Percentiles rank a stretch among this genome's conserved stretches.
Evolutionary conservation across 1,140 invertebrate species (phyloP).

Genomic region (Eubasilissa regina): DNA sequence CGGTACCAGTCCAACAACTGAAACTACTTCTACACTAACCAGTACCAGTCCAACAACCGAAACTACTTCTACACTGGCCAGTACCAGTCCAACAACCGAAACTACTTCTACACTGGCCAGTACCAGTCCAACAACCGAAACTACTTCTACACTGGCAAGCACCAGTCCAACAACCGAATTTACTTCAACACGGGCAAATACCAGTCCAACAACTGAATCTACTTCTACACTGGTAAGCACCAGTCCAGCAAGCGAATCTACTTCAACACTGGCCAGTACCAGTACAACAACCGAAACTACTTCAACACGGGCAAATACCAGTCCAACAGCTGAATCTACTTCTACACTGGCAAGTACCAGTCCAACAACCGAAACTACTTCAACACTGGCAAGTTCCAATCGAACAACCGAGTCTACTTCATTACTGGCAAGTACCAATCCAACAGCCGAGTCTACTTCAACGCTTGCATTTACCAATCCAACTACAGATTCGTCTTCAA

Average conservation of each 20-base stretch:
- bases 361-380: conserved; percentile 36
- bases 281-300: conserved; percentile 3
- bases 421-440: neutral
- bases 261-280: neutral
- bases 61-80: conserved; percentile 30
- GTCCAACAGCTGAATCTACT: neutral
- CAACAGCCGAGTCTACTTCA: neutral
- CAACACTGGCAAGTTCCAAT: neutral
- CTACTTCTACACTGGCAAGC: conserved; percentile 53
- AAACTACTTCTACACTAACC: neutral
- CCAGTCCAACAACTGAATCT: conserved; percentile 59
- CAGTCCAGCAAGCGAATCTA: conserved; percentile 24
- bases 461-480: neutral
- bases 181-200: conserved; percentile 38
- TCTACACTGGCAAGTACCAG: neutral
- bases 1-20: too few species aligned
- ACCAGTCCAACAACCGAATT: conserved; percentile 34
- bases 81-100: neutral
- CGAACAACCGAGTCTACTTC: conserved; percentile 1
- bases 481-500: conserved; percentile 1
- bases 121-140: conserved; percentile 55
- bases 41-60: too few species aligned
- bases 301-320: conserved; percentile 5
- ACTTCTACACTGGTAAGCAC: conserved; percentile 43
- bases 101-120: conserved; percentile 42